A percentile compares a stretch with the other conserved stretches of the same genome.
phyloP scores from a whole-genome alignment of 53 echinoderm and acorn worm species.

The Actinopyga echinites region DNA sequence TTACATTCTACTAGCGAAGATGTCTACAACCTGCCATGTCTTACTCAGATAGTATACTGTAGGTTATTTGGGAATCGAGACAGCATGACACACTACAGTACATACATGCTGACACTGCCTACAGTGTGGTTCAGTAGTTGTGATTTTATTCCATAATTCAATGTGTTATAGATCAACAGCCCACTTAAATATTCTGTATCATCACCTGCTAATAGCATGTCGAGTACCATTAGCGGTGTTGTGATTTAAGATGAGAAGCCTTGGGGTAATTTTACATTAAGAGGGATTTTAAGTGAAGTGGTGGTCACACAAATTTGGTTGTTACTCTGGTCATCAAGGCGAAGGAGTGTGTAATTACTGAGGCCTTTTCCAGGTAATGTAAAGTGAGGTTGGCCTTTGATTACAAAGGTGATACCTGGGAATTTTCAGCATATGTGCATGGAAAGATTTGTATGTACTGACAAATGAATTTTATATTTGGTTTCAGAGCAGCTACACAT shows the following conservation, averaged over 20 bases:
- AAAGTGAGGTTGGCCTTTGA: too few relatives aligned
- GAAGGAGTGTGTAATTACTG: not conserved
- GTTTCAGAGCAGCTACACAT: too few relatives aligned
- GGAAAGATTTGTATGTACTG: too few relatives aligned
- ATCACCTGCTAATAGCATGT: conserved; percentile 12
- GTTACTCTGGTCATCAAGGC: not conserved
- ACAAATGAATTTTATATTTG: too few relatives aligned
- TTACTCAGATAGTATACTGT: too few relatives aligned
- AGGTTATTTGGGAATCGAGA: too few relatives aligned
- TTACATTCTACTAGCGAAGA: too few relatives aligned
- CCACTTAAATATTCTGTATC: not conserved
- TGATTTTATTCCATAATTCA: conserved; percentile 11
- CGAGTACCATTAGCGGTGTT: not conserved
- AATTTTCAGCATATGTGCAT: too few relatives aligned
- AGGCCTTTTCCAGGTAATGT: not conserved
- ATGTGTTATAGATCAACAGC: not conserved
- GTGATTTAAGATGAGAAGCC: conserved; percentile 9
- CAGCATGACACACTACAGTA: too few relatives aligned
- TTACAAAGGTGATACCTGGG: too few relatives aligned
- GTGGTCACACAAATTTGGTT: conserved; percentile 19
- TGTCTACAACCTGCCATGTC: too few relatives aligned
- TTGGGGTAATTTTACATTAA: conserved; percentile 6
- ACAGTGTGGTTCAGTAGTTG: not conserved
- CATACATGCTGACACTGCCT: too few relatives aligned
- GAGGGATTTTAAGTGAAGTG: not conserved